Percentiles rank a stretch among this genome's conserved stretches.
These are phyloP conservation scores for Eptatretus atami DNA, from an alignment of 2,797 vertebrate species.

Conservation along the genomic window DNA sequence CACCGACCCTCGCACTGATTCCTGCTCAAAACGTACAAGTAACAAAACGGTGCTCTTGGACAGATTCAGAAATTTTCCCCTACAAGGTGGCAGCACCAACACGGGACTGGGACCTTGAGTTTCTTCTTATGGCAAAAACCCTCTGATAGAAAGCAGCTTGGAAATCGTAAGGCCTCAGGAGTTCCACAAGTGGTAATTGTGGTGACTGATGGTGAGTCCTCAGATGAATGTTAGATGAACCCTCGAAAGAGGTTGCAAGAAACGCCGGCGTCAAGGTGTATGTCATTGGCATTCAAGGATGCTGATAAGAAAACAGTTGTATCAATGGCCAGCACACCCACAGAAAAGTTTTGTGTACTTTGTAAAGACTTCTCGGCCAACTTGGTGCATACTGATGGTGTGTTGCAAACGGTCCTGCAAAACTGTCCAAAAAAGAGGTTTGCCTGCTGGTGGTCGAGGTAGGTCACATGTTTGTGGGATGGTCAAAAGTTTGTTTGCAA, in stretches of 20 bases:
- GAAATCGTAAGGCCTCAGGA: slow-evolving; percentile 14
- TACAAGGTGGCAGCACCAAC: slow-evolving; percentile 19
- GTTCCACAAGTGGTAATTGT: slow-evolving; percentile 25
- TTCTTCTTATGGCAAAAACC: slow-evolving; percentile 18
- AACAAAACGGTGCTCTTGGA: slow-evolving; percentile 15
- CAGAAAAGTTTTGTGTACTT: slow-evolving; percentile 20
- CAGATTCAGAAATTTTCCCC: slow-evolving; percentile 15
- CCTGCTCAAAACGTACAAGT: slow-evolving; percentile 9
- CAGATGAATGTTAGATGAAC: slow-evolving; percentile 16
- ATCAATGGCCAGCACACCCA: slow-evolving; percentile 22
- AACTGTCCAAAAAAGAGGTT: slow-evolving; percentile 18
- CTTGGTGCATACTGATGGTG: slow-evolving; percentile 19
- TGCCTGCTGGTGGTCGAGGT: slow-evolving; percentile 13
- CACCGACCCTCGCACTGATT: slow-evolving; percentile 1
- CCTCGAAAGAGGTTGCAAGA: slow-evolving; percentile 15
- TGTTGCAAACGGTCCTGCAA: slow-evolving; percentile 23
- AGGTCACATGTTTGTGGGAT: no score
- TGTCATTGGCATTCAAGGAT: slow-evolving; percentile 24
- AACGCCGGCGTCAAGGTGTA: slow-evolving; percentile 20
- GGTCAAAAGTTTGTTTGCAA: no score
- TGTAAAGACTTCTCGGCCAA: slow-evolving; percentile 18
- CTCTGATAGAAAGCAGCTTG: slow-evolving; percentile 16
- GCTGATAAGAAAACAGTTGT: slow-evolving; percentile 19
- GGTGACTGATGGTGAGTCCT: slow-evolving; percentile 22
- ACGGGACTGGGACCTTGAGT: slow-evolving; percentile 19